Conservation (phyloP, 2,113 vertebrate genomes). For the Rynchops niger region DNA sequence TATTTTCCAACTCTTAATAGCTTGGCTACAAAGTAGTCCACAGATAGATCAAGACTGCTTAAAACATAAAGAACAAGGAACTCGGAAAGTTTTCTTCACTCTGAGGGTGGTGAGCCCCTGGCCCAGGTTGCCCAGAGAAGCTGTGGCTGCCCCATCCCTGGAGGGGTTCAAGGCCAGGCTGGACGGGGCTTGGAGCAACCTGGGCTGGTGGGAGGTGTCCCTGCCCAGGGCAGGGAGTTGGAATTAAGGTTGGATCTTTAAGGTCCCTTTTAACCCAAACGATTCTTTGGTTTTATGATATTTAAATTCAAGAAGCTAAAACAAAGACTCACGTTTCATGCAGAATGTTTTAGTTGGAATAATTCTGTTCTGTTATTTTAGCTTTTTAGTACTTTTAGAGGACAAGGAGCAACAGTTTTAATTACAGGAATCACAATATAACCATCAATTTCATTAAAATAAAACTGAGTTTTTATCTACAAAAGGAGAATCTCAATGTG, state of each 20-base stretch:
- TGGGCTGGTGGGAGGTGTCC: neutral
- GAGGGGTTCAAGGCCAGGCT: neutral
- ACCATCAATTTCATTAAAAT: neutral
- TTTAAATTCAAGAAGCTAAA: neutral
- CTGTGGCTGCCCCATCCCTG: neutral
- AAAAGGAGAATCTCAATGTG: neutral
- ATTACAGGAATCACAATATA: neutral
- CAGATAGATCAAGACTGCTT: neutral
- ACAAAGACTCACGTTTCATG: neutral
- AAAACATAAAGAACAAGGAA: neutral
- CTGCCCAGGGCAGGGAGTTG: neutral
- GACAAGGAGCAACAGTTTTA: neutral
- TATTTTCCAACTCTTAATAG: neutral
- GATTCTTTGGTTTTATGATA: neutral
- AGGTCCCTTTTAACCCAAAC: neutral
- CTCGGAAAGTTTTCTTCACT: neutral
- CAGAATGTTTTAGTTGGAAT: neutral
- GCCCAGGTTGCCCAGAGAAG: neutral
- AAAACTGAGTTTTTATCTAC: neutral
- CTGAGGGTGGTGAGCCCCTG: neutral
- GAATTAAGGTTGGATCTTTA: neutral
- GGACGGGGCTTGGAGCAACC: neutral
- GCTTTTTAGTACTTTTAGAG: neutral
- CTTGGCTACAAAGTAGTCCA: neutral
- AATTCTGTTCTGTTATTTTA: neutral